Evolutionary conservation across 2,888 invertebrate genomes (phyloP).

Genomic region (Chloroclysta siterata): DNA sequence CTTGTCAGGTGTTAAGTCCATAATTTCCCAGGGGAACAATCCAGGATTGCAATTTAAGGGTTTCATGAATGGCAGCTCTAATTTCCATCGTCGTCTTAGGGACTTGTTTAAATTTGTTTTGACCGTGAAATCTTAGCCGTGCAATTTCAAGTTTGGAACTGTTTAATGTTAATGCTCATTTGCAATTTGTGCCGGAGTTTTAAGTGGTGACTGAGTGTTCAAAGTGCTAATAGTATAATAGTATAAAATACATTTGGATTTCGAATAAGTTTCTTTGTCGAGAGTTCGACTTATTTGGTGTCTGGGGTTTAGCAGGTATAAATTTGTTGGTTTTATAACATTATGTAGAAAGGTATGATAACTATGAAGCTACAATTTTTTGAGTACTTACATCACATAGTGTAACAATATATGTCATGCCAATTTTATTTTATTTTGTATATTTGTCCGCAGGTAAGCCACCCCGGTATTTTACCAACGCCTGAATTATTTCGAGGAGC

Average conservation of each 20-base stretch:
- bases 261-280: slow-evolving; percentile 22
- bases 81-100: slow-evolving; percentile 67
- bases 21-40: slow-evolving; percentile 83
- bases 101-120: slow-evolving; percentile 48
- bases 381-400: no score
- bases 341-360: not conserved
- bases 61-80: slow-evolving; percentile 76
- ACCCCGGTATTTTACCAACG: not conserved
- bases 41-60: slow-evolving; percentile 80
- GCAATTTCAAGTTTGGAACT: slow-evolving; percentile 34
- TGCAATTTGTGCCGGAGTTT: slow-evolving; percentile 38
- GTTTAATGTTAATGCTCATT: slow-evolving; percentile 39
- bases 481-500: slow-evolving; percentile 12
- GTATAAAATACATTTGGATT: slow-evolving; percentile 19
- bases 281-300: slow-evolving; percentile 21
- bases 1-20: slow-evolving; percentile 84
- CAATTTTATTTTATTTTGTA: not conserved
- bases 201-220: slow-evolving; percentile 30
- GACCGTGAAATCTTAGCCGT: slow-evolving; percentile 42
- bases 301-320: slow-evolving; percentile 1
- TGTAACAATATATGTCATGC: no score
- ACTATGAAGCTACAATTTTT: not conserved
- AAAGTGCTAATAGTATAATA: slow-evolving; percentile 20
- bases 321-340: not conserved
- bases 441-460: slow-evolving; percentile 25